A percentile compares a stretch with the other conserved stretches of the same genome.
Evolutionary conservation across 2,113 vertebrate species (phyloP).

Genomic region (Gymnarchus niloticus): DNA sequence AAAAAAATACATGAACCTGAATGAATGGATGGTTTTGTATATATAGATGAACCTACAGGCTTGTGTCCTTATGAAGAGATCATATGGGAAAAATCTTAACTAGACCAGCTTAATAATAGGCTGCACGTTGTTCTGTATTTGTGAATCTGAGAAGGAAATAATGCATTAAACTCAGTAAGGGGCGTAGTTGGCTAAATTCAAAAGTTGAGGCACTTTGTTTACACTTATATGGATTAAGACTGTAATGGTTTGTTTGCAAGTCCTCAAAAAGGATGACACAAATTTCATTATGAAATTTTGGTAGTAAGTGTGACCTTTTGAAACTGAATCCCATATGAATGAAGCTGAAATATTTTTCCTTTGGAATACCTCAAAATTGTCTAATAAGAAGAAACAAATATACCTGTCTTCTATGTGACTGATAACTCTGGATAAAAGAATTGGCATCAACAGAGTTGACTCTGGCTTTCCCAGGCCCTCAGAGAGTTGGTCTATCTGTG

Average conservation of each 20-base stretch:
- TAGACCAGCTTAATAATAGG: neutral
- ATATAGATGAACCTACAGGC: neutral
- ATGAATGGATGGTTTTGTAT: neutral
- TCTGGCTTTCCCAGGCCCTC: neutral
- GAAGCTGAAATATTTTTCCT: neutral
- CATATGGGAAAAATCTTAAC: neutral
- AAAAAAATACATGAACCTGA: neutral
- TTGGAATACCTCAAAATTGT: neutral
- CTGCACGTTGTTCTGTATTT: neutral
- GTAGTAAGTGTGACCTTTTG: too few relatives aligned
- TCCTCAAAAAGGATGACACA: neutral
- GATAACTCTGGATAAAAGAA: neutral
- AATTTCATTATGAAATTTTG: neutral
- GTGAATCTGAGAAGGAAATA: neutral
- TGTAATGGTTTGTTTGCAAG: neutral
- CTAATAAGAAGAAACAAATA: neutral
- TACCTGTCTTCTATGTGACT: neutral
- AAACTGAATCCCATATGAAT: neutral
- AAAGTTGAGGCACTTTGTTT: neutral
- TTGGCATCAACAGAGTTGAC: constrained; percentile 12
- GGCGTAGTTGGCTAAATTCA: neutral
- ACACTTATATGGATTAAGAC: neutral
- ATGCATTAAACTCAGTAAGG: neutral
- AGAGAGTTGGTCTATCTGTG: neutral
- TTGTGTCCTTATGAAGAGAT: neutral